Evolutionary conservation across 2,797 vertebrate genomes (phyloP), one percentile per base, ranked within the genome.

Genomic region (Crax fasciolata): DNA sequence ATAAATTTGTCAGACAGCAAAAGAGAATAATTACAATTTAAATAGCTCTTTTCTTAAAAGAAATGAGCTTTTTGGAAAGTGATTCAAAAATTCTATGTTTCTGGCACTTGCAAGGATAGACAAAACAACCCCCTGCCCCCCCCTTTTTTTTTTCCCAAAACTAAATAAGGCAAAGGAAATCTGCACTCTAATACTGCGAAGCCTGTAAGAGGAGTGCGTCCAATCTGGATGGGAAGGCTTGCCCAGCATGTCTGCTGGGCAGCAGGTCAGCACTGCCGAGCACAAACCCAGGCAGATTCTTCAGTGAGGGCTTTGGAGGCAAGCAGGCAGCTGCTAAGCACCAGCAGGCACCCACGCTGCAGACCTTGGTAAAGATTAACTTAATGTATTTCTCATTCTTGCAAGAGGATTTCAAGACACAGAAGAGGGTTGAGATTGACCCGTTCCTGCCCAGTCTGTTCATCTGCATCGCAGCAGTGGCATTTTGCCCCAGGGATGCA

Each of bases 111-210:
- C 17, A 43, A 38, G 9, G 38, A 41, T 52, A 96, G 93, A 96
- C 95, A 94, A 96, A 96, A 93, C 91, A 96, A 91, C 6, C 15
- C 1, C 0, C 1, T 35, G n/a, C 35, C 35, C 35, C 35, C 35
- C 35, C 35, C 8, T 55, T n/a, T 51, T 89, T 79, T 41, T 54
- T 87, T n/a, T 46, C 35, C 51, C 59, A 28, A 77, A 94, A 90
- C 96, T 94, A 95, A 94, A 93, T 90, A 93, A 94, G 94, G 93
- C 77, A 90, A 94, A 93, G 68, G 68, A 94, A 93, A 90, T 90
- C 76, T 93, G 83, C 46, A n/a, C 65, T 93, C 72, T 51, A 77
- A 83, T 39, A 77, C 63, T 84, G 77, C 89, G 94, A 82, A 95
- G 78, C 44, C 84, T 84, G 23, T 16, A 84, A 82, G 61, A 86